Base-by-base conservation (phyloP, 2,888 invertebrate species). In the Rhamphomyia laevipes region DNA sequence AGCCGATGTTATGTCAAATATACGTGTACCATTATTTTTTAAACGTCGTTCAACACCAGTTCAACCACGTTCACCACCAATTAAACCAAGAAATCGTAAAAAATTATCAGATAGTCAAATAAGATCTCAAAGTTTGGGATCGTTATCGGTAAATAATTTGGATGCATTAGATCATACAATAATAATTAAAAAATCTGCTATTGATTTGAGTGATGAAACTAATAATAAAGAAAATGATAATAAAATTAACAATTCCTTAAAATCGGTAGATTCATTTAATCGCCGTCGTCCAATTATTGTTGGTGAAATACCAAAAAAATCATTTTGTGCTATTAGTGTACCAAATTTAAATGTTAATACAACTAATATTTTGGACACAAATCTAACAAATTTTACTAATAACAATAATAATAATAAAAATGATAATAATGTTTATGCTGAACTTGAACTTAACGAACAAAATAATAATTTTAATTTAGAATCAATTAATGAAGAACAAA, bases 111-210 rank as follows among this genome's bases (percentile, higher is more conserved):
- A 62, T 49, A 51, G 67, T 57, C 66, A 68, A 51, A 61, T 64
- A 3, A 61, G 70, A 21, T 70, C 70, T 0, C 65, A 65, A 49
- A 71, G 70, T 51, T 59, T 68, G 33, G 70, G 68, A 59, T 69
- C 69, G 44, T 56, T 71, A 53, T 65, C 69, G 70, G 71, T 71
- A 71, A 71, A 65, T 71, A 66, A 59, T 56, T 58, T 62, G 18
- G 47, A 49, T 47, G 56, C 58, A 23, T 42, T 35, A 15, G 46
- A 44, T 30, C 15, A 27, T 47, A 41, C 31, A 37, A 38, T 30
- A 46, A 42, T 35, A 31, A 13, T 23, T 30, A 37, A 45, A 41
- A 43, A 40, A 43, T 46, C 43, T 35, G 49, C 44, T 27, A 31
- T 31, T 31, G 30, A 43, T 45, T 35, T 47, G n/a, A 16, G n/a